Evolutionary conservation across 1,140 invertebrate species (phyloP).

Genomic region (Drosophila pruinosa): DNA sequence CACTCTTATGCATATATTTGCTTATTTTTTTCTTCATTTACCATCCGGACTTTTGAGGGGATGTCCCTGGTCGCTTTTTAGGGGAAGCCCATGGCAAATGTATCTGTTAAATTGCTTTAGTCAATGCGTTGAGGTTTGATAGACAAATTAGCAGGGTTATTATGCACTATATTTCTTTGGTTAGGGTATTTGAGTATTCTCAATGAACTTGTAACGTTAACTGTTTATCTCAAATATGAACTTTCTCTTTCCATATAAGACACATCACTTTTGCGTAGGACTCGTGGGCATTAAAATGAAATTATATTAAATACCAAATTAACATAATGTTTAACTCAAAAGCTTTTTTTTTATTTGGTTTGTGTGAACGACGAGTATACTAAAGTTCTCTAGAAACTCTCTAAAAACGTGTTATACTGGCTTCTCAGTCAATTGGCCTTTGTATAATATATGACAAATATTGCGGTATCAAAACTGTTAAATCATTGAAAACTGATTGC

Average conservation of each 20-base stretch:
- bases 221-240: not conserved
- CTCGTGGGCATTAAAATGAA: not conserved
- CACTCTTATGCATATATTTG: not conserved
- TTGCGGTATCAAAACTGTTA: not conserved
- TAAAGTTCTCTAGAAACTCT: not conserved
- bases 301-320: not conserved
- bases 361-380: no score
- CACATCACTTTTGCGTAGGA: not conserved
- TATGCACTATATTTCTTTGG: slow-evolving; percentile 25
- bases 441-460: not conserved
- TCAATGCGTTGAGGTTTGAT: slow-evolving; percentile 55
- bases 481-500: slow-evolving; percentile 3
- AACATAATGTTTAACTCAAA: slow-evolving; percentile 11
- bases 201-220: not conserved
- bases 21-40: slow-evolving; percentile 6
- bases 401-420: slow-evolving; percentile 25
- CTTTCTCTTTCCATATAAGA: slow-evolving; percentile 1
- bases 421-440: not conserved
- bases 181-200: slow-evolving; percentile 15
- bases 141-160: slow-evolving; percentile 69
- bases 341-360: not conserved
- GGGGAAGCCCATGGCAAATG: slow-evolving; percentile 60
- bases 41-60: slow-evolving; percentile 35
- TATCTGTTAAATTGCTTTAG: slow-evolving; percentile 67
- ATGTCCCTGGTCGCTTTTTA: slow-evolving; percentile 53